Conservation (phyloP, 2,797 vertebrate species). For the Podargus strigoides region DNA sequence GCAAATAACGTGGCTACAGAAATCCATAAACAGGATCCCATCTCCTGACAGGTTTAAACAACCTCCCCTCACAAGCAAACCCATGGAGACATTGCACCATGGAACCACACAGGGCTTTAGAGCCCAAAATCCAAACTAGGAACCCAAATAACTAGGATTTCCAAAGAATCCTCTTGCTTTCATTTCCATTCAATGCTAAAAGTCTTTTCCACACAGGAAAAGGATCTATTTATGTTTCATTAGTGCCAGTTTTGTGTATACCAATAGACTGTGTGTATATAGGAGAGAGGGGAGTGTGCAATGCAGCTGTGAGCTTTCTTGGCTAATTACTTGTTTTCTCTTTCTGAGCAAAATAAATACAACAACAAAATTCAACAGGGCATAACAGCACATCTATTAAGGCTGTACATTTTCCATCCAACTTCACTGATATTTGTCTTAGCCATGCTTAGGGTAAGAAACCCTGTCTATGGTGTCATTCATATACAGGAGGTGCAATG, state of each 20-base stretch:
- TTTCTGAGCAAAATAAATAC: slow-evolving; percentile 65
- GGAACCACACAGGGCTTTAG: background rate
- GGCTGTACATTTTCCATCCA: slow-evolving; percentile 32
- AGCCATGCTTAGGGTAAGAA: background rate
- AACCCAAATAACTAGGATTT: slow-evolving; percentile 1
- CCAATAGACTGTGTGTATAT: slow-evolving; percentile 38
- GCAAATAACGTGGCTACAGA: background rate
- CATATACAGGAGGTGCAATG: background rate
- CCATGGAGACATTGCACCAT: rapidly evolving
- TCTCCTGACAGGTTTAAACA: background rate
- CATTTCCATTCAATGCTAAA: slow-evolving; percentile 4
- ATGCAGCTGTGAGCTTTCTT: slow-evolving; percentile 64
- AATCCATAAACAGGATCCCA: background rate
- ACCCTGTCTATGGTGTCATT: background rate
- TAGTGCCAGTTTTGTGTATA: slow-evolving; percentile 53
- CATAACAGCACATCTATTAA: slow-evolving; percentile 57
- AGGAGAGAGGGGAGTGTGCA: slow-evolving; percentile 42
- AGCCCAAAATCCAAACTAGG: background rate
- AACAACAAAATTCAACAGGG: slow-evolving; percentile 63
- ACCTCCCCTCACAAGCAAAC: background rate
- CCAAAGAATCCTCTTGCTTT: background rate
- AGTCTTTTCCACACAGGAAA: slow-evolving; percentile 49
- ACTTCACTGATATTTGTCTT: slow-evolving; percentile 9
- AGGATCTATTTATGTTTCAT: slow-evolving; percentile 59
- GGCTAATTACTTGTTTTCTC: slow-evolving; percentile 70